Conservation (phyloP, 2,797 vertebrate species). For the Neosilurus hyrtlii region DNA sequence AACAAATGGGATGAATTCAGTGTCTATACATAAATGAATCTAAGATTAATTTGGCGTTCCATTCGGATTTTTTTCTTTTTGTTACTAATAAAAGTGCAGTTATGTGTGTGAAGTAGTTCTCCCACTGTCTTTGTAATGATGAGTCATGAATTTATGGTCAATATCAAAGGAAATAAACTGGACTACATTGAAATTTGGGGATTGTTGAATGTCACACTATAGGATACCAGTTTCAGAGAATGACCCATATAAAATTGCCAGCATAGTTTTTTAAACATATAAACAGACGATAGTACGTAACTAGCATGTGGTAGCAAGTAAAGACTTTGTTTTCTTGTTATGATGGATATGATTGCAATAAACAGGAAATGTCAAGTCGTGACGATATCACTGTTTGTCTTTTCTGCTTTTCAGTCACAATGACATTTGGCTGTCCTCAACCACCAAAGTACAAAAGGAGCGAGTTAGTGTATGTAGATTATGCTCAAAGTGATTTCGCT, state of each 20-base stretch:
- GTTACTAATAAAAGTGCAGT: too few relatives aligned
- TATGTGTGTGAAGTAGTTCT: too few relatives aligned
- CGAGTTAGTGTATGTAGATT: neutral
- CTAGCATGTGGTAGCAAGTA: neutral
- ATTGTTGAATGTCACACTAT: too few relatives aligned
- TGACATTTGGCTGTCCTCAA: constrained; percentile 25
- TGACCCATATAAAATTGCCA: neutral
- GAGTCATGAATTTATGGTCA: too few relatives aligned
- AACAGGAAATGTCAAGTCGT: constrained; percentile 6
- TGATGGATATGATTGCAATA: neutral
- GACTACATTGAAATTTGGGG: too few relatives aligned
- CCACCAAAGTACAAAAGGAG: neutral
- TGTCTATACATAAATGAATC: too few relatives aligned
- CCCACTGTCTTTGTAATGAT: too few relatives aligned
- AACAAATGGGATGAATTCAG: too few relatives aligned
- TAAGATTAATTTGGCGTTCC: too few relatives aligned
- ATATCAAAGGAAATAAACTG: too few relatives aligned
- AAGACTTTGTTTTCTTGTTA: neutral
- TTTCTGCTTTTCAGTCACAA: neutral
- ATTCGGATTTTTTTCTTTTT: too few relatives aligned
- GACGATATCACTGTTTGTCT: neutral
- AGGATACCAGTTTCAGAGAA: too few relatives aligned
- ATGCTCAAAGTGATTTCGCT: constrained; percentile 1
- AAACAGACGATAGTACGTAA: neutral
- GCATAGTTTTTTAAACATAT: neutral